Evolutionary conservation across 2,113 vertebrate species (phyloP).

Genomic region (Emydura subglobosa): DNA sequence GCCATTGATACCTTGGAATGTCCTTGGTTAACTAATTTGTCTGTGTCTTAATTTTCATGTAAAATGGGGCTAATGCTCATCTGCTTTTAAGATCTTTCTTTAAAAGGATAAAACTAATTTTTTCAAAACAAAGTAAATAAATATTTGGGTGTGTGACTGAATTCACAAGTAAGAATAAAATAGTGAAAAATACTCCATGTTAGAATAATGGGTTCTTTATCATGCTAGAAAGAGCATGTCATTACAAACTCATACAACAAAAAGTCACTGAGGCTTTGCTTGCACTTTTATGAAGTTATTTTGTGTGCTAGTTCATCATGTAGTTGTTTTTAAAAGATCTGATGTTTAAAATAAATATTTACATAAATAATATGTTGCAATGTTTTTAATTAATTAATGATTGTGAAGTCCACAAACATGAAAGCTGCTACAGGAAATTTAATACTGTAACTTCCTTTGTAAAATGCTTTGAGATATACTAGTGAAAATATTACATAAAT

Average conservation of each 20-base stretch:
- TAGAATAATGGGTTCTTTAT: neutral
- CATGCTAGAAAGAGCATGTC: neutral
- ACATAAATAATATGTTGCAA: too few relatives aligned
- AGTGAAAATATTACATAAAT: neutral
- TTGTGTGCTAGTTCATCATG: neutral
- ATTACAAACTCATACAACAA: neutral
- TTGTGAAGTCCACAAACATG: too few relatives aligned
- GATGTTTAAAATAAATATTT: neutral
- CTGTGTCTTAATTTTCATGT: neutral
- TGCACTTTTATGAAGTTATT: neutral
- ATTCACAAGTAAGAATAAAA: neutral
- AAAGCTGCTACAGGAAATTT: neutral
- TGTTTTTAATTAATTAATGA: too few relatives aligned
- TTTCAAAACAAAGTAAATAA: neutral
- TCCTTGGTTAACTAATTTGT: too few relatives aligned
- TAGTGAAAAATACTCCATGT: neutral
- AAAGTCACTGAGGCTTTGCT: neutral
- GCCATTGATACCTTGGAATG: too few relatives aligned
- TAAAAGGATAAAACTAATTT: neutral
- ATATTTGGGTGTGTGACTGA: neutral
- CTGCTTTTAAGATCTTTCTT: neutral
- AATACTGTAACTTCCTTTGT: neutral
- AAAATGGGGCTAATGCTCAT: fast-evolving
- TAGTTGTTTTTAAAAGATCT: neutral
- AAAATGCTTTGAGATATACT: neutral